Conservation (phyloP, 2,888 invertebrate species). For the Andricus quercusramuli region DNA sequence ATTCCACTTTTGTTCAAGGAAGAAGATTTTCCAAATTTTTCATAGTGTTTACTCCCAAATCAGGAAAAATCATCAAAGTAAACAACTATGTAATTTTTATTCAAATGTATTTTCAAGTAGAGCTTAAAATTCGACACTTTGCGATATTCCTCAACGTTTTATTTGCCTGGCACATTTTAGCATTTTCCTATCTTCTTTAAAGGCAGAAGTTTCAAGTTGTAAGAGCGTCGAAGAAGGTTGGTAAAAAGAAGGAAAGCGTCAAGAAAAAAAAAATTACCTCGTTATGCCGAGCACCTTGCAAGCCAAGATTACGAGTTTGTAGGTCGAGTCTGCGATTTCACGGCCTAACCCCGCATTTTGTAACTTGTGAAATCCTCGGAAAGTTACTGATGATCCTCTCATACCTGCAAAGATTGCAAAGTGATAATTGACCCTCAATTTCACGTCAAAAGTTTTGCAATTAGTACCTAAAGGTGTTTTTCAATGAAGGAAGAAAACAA, state of each 20-base stretch:
- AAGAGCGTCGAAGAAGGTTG: neutral
- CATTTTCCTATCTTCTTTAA: neutral
- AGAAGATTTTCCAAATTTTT: no score
- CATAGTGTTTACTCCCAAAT: no score
- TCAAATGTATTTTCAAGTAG: neutral
- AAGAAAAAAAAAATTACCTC: conserved; percentile 2
- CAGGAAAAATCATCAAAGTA: no score
- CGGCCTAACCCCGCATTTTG: conserved; percentile 16
- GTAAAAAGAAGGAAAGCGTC: neutral
- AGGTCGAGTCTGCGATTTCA: conserved; percentile 27
- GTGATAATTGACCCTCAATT: conserved; percentile 30
- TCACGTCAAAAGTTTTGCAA: conserved; percentile 7
- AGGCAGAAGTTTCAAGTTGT: neutral
- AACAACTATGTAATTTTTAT: neutral
- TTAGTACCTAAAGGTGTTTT: conserved; percentile 11
- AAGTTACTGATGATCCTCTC: conserved; percentile 23
- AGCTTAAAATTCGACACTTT: no score
- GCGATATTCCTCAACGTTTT: no score
- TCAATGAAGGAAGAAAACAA: neutral
- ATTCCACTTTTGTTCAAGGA: no score
- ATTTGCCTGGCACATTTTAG: neutral
- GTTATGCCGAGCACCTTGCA: conserved; percentile 14
- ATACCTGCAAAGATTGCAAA: conserved; percentile 6
- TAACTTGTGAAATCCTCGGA: conserved; percentile 9
- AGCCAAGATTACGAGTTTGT: conserved; percentile 33